phyloP scores from a whole-genome alignment of 2,113 vertebrate genomes.

The Pyxicephalus adspersus region DNA sequence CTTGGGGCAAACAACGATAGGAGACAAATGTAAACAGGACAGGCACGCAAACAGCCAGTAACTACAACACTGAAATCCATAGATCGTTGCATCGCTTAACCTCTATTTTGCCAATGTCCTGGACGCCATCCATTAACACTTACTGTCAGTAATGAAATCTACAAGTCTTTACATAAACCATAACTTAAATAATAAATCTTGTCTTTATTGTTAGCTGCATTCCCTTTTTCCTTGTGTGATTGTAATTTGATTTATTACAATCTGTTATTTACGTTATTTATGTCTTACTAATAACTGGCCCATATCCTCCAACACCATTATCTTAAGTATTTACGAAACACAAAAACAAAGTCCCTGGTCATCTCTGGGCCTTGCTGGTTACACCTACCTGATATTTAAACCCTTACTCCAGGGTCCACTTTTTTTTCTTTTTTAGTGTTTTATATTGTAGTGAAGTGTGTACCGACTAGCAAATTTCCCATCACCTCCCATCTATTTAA shows the following conservation, averaged over 20 bases:
- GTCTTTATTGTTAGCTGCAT: not conserved
- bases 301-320: too few species aligned
- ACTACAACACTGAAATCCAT: slow-evolving; percentile 46
- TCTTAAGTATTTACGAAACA: too few species aligned
- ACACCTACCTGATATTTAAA: too few species aligned
- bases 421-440: too few species aligned
- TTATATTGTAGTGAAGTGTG: too few species aligned
- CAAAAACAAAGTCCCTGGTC: too few species aligned
- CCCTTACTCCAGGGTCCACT: too few species aligned
- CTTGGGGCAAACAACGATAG: slow-evolving; percentile 53
- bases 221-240: not conserved
- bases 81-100: slow-evolving; percentile 32
- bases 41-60: slow-evolving; percentile 48
- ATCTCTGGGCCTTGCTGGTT: too few species aligned
- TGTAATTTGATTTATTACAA: not conserved
- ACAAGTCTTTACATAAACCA: not conserved
- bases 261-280: not conserved
- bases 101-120: not conserved
- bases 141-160: too few species aligned
- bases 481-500: too few species aligned
- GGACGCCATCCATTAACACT: not conserved
- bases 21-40: slow-evolving; percentile 50
- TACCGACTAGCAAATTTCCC: too few species aligned
- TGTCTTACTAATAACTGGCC: too few species aligned
- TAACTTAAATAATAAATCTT: not conserved